Evolutionary conservation across 2,888 invertebrate genomes (phyloP).

Genomic region (Acanthococcus lagerstroemiae): DNA sequence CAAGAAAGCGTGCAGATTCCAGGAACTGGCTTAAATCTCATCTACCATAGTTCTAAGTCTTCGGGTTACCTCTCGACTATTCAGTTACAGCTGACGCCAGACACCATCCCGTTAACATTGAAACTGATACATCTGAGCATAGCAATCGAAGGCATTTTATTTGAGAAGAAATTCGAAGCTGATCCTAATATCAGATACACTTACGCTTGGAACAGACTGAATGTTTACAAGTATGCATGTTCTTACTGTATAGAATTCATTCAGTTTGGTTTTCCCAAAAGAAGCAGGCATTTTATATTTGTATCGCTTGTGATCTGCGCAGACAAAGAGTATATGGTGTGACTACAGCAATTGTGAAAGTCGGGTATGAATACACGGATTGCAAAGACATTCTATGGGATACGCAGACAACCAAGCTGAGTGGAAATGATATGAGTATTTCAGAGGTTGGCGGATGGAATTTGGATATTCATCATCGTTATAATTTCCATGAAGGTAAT

Average conservation of each 20-base stretch:
- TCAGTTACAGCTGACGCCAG: conserved; percentile 80
- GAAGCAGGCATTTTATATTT: not conserved
- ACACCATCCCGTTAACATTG: conserved; percentile 65
- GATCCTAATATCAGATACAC: conserved; percentile 94
- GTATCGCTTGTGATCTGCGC: conserved; percentile 8
- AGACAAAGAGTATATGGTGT: conserved; percentile 92
- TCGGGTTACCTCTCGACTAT: conserved; percentile 89
- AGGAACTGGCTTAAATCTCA: conserved; percentile 86
- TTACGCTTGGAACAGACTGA: conserved; percentile 93
- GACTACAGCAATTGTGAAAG: conserved; percentile 85
- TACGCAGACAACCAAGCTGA: conserved; percentile 85
- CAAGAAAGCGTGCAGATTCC: conserved; percentile 92
- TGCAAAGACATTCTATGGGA: conserved; percentile 93
- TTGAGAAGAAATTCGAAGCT: conserved; percentile 88
- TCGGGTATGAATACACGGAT: conserved; percentile 90
- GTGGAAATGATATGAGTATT: conserved; percentile 93
- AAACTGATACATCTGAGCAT: conserved; percentile 85
- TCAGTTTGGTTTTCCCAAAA: not conserved
- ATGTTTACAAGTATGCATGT: conserved; percentile 60
- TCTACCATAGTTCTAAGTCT: conserved; percentile 91
- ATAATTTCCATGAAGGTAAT: conserved; percentile 91
- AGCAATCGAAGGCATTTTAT: conserved; percentile 87
- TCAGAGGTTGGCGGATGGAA: conserved; percentile 98
- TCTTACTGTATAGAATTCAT: not conserved
- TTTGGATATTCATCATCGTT: conserved; percentile 91